Conservation (phyloP, 2,113 vertebrate genomes). For the Aix galericulata region DNA sequence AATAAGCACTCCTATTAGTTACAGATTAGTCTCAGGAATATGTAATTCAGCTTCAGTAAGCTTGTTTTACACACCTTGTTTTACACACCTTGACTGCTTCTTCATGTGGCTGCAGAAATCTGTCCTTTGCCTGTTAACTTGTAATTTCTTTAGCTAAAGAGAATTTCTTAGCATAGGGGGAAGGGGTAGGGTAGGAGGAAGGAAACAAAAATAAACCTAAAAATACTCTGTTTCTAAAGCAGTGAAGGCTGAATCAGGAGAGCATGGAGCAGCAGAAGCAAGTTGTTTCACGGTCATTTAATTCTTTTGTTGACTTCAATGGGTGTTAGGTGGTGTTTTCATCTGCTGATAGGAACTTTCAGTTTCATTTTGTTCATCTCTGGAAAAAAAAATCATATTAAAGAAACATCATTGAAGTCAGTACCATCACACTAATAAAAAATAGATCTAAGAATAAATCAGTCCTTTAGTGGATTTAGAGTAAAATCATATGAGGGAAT, state of each 20-base stretch:
- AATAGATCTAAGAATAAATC: conserved; percentile 48
- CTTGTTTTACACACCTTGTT: neutral
- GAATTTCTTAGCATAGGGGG: neutral
- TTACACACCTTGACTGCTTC: neutral
- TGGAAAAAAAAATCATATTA: neutral
- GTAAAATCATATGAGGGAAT: conserved; percentile 40
- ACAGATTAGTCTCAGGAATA: neutral
- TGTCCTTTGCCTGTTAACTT: neutral
- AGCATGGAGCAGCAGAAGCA: neutral
- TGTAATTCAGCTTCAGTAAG: neutral
- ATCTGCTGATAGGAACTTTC: conserved; percentile 3
- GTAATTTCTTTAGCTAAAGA: neutral
- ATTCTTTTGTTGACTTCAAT: conserved; percentile 21
- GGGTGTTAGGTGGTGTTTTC: neutral
- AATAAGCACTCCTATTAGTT: neutral
- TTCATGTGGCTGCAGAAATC: neutral
- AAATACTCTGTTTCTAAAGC: neutral
- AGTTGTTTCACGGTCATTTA: neutral
- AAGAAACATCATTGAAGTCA: conserved; percentile 27
- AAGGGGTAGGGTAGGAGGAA: neutral
- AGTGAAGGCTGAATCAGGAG: neutral
- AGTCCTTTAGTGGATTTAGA: conserved; percentile 18
- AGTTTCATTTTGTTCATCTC: conserved; percentile 33
- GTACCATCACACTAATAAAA: neutral
- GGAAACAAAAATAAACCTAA: neutral